phyloP scores from a whole-genome alignment of 2,888 invertebrate genomes.

The Pediacus dermestoides region DNA sequence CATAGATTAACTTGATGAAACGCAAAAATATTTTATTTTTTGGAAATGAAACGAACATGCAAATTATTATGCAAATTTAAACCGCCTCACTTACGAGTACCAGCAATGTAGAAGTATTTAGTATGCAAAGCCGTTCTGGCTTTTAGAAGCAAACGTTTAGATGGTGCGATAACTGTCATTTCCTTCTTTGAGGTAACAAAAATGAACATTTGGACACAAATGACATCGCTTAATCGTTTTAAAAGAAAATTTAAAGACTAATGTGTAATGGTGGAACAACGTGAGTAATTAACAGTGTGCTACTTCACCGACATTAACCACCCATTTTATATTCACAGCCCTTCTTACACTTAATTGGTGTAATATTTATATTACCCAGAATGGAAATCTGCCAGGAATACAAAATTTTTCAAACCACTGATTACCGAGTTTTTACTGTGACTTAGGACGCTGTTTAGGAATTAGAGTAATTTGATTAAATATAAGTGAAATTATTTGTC shows the following conservation, averaged over 20 bases:
- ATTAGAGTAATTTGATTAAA: too few relatives aligned
- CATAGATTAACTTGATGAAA: too few relatives aligned
- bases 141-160: constrained; percentile 33
- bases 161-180: constrained; percentile 41
- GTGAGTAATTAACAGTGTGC: constrained; percentile 30
- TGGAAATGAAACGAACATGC: constrained; percentile 31
- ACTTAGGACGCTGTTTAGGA: too few relatives aligned
- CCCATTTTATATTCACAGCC: constrained; percentile 24
- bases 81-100: too few relatives aligned
- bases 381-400: neutral
- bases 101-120: constrained; percentile 25
- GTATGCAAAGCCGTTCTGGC: constrained; percentile 37
- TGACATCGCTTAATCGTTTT: constrained; percentile 29
- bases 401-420: too few relatives aligned
- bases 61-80: constrained; percentile 39
- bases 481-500: too few relatives aligned
- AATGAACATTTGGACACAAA: constrained; percentile 39
- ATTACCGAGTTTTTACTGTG: too few relatives aligned
- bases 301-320: constrained; percentile 21
- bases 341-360: constrained; percentile 20
- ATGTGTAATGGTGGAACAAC: constrained; percentile 25
- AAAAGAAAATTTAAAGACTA: constrained; percentile 15
- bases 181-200: constrained; percentile 37
- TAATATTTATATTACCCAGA: constrained; percentile 3
- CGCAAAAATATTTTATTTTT: constrained; percentile 12